Evolutionary conservation across 2,113 vertebrate genomes (phyloP), one percentile per base, ranked within the genome.

Genomic region (Herpetotheres cachinnans): DNA sequence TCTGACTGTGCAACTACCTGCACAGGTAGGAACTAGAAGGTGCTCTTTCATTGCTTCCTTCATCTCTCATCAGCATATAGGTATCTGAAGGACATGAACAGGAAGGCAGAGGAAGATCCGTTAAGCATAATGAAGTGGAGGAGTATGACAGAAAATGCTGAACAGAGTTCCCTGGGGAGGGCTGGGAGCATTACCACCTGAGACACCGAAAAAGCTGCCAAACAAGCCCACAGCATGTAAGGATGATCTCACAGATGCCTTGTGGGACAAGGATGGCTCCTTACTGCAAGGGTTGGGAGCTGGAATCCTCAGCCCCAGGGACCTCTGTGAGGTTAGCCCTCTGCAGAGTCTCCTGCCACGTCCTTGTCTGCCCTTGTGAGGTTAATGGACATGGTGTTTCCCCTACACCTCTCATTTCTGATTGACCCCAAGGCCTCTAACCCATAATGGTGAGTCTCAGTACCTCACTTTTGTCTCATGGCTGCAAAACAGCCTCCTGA

Each of bases 391-490:
- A 13, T 8, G 2, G 4, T 32, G 7, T 36, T 59, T 82, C 9
- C 10, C 8, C 5, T 18, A 24, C 7, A 34, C 2, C 2, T 46
- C 19, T 70, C 10, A 24, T 58, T 82, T 82, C 65, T 70, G 36
- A 36, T 30, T 69, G 27, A 66, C 14, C 2, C 4, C 27, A 74
- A 49, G 15, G 22, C 8, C 21, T 80, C 30, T 47, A 30, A 34
- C 3, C 14, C 14, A 25, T 0, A 9, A 26, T 0, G 0, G 6
- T 61, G 38, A 49, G 10, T 72, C 16, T 18, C 0, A 0, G 0
- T 69, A 58, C 2, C 36, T 81, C 34, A 36, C 17, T 32, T 59
- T 12, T 59, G 6, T 32, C 24, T 90, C 25, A 19, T 3, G 17
- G 15, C 21, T 84, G 36, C 30, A 61, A 34, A 90, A 20, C 30